Evolutionary conservation across 2,888 invertebrate species (phyloP).

Genomic region (Eutolmus rufibarbis): DNA sequence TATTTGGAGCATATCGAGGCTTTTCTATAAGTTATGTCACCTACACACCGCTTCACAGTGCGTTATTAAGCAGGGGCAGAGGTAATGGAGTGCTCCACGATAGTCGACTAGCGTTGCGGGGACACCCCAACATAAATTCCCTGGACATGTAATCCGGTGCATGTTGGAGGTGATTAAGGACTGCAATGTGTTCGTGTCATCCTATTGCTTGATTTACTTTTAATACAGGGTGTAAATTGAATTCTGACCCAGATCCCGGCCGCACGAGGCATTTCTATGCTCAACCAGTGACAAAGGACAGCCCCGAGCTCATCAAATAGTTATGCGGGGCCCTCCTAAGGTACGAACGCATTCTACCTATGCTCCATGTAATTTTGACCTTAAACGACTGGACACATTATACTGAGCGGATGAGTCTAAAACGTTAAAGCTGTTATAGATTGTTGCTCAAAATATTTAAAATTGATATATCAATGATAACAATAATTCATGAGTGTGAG

Average conservation of each 20-base stretch:
- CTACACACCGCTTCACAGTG: not conserved
- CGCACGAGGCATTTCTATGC: not conserved
- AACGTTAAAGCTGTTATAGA: not conserved
- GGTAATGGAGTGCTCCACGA: not conserved
- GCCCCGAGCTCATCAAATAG: not conserved
- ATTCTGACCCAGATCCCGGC: not conserved
- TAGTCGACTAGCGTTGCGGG: not conserved
- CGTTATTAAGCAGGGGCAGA: not conserved
- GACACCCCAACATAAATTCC: not conserved
- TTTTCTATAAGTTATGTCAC: not conserved
- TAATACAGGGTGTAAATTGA: conserved; percentile 6
- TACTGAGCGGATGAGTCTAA: not conserved
- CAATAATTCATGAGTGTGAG: not conserved
- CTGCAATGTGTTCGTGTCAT: conserved; percentile 4
- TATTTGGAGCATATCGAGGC: not conserved
- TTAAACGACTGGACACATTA: not conserved
- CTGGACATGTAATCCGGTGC: conserved; percentile 8
- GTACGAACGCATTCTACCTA: not conserved
- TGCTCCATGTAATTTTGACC: not conserved
- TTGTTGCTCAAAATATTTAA: not conserved
- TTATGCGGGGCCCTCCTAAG: not conserved
- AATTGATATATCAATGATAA: not conserved
- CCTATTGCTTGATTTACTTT: not conserved
- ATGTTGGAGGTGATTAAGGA: conserved; percentile 27
- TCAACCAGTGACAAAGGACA: not conserved